phyloP scores from a whole-genome alignment of 2,888 invertebrate genomes.

The Cremastobaeus sp. region DNA sequence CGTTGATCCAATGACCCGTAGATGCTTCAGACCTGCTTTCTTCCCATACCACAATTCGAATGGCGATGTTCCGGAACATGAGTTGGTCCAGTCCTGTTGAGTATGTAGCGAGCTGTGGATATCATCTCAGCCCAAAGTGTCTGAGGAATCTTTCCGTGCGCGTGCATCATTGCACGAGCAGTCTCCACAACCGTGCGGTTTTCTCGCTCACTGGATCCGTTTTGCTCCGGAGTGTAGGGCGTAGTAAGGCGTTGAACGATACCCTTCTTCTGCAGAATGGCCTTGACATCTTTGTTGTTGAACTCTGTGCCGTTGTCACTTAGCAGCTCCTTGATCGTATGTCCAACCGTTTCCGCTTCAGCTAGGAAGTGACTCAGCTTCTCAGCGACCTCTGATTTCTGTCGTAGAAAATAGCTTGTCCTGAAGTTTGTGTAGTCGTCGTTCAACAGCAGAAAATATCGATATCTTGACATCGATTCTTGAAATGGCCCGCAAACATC shows the following conservation, averaged over 20 bases:
- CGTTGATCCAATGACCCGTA: slow-evolving; percentile 62
- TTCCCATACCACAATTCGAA: slow-evolving; percentile 65
- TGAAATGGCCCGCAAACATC: slow-evolving; percentile 61
- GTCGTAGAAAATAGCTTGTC: slow-evolving; percentile 42
- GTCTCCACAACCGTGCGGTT: slow-evolving; percentile 32
- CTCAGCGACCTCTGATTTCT: slow-evolving; percentile 55
- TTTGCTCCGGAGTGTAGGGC: slow-evolving; percentile 40
- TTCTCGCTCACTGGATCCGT: slow-evolving; percentile 31
- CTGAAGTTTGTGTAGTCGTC: slow-evolving; percentile 58
- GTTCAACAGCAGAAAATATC: slow-evolving; percentile 61
- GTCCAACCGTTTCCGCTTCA: slow-evolving; percentile 49
- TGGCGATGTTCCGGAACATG: slow-evolving; percentile 60
- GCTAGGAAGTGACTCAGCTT: slow-evolving; percentile 49
- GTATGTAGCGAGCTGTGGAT: slow-evolving; percentile 61
- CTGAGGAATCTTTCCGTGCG: slow-evolving; percentile 28
- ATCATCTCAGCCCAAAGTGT: slow-evolving; percentile 59
- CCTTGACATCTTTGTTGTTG: slow-evolving; percentile 19
- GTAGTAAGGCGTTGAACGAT: slow-evolving; percentile 36
- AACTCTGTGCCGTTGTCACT: slow-evolving; percentile 47
- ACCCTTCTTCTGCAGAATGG: slow-evolving; percentile 21
- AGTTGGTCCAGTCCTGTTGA: slow-evolving; percentile 64
- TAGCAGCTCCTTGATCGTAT: slow-evolving; percentile 24
- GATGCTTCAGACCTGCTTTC: slow-evolving; percentile 61
- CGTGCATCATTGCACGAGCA: slow-evolving; percentile 20
- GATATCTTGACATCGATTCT: slow-evolving; percentile 40